phyloP scores from a whole-genome alignment of 2,797 vertebrate genomes.

The Gastrophryne carolinensis region DNA sequence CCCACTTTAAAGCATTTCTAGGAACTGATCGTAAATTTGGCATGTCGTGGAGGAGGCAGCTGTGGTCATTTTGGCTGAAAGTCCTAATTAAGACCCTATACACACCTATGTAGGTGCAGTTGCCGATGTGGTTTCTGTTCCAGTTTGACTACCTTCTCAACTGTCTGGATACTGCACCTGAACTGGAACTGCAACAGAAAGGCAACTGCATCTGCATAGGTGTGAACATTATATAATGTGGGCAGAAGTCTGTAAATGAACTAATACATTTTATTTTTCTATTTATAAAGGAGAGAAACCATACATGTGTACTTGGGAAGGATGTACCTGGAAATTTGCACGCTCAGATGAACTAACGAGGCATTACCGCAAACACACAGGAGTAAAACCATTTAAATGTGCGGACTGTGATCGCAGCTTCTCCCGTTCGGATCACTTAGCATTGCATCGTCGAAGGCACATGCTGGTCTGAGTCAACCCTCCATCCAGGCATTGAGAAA shows the following conservation, averaged over 20 bases:
- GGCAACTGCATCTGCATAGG: too few species aligned
- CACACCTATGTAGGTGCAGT: too few species aligned
- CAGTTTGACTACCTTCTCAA: too few species aligned
- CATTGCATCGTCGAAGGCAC: constrained; percentile 95
- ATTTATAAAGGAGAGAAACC: constrained; percentile 90
- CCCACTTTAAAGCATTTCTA: too few species aligned
- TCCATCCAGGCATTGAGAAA: constrained; percentile 67
- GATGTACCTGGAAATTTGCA: constrained; percentile 99
- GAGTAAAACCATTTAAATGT: constrained; percentile 98
- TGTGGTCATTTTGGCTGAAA: too few species aligned
- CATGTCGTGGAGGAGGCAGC: too few species aligned
- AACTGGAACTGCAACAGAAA: too few species aligned
- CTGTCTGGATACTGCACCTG: too few species aligned
- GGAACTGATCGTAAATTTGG: too few species aligned
- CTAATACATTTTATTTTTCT: constrained; percentile 51
- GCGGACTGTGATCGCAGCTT: constrained; percentile 99
- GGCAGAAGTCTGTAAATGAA: background rate
- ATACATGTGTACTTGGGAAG: constrained; percentile 99
- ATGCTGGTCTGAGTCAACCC: constrained; percentile 89
- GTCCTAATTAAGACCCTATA: too few species aligned
- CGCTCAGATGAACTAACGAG: constrained; percentile 97
- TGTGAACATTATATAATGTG: too few species aligned
- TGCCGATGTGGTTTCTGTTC: too few species aligned
- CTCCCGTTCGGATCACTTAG: constrained; percentile 97
- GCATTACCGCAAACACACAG: constrained; percentile 98